Evolutionary conservation across 2,113 vertebrate genomes (phyloP), one percentile per base, ranked within the genome.

Genomic region (Trematomus loennbergii): DNA sequence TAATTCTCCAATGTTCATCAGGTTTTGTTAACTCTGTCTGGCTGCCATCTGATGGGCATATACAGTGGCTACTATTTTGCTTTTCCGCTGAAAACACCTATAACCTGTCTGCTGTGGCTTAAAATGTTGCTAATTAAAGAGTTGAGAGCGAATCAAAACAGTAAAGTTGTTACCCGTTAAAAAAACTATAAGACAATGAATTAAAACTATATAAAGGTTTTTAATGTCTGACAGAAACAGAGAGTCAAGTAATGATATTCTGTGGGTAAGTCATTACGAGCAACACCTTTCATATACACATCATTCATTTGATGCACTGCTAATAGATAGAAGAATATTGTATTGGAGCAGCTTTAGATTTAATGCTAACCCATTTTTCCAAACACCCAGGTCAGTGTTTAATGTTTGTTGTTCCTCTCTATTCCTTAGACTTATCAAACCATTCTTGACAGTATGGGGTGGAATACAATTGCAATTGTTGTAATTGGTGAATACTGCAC

Each of bases 381-480:
- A 33, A 66, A 40, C 18, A 62, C 2, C 9, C 8, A 46, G 16
- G 45, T 75, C 54, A 16, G n/a, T 49, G 25, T 49, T 49, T 36
- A 40, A 40, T 40, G 36, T 25, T 11, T 50, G 6, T 46, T 20
- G 55, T 22, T 40, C 45, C 0, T 55, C n/a, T 36, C 4, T 13
- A 58, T 55, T 68, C 13, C n/a, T 2, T 67, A 58, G 46, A 72
- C 22, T 62, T 49, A 50, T 70, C 60, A 78, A 78, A 72, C 10
- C 58, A 17, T 54, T 78, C 36, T 55, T 72, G 53, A 68, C 58
- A 82, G 62, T 53, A 65, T 22, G 18, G 53, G 45, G 45, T 53
- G 22, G 17, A 75, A 59, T 36, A 62, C 72, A 79, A 22, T 48
- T 65, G 9, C 48, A 83, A 82, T 66, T 73, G 66, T 16, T 68